Evolutionary conservation across 35 echinoderm and acorn worm genomes (phyloP), one percentile per base, ranked within the genome.

Genomic region (Diadema setosum): DNA sequence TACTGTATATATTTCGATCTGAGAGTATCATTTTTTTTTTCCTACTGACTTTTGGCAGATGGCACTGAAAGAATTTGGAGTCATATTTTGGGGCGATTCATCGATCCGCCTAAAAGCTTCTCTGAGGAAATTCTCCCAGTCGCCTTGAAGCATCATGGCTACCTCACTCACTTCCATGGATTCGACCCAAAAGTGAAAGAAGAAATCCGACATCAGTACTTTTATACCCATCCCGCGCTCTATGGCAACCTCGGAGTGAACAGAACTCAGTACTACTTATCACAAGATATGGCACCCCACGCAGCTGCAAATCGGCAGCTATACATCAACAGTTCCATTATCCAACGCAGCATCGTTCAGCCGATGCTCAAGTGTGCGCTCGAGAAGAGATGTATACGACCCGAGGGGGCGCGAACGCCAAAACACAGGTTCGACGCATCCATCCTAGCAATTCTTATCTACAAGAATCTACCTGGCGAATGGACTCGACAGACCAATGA

Each of bases 11-110:
- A n/a, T n/a, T n/a, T n/a, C n/a, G n/a, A n/a, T n/a, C n/a, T n/a
- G n/a, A n/a, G n/a, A n/a, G n/a, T n/a, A n/a, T n/a, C n/a, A n/a
- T n/a, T n/a, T n/a, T n/a, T n/a, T n/a, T n/a, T n/a, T n/a, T n/a
- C n/a, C n/a, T n/a, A n/a, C n/a, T n/a, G n/a, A n/a, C n/a, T n/a
- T n/a, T n/a, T n/a, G n/a, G n/a, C 70, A 94, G 93, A 64, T 83
- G 46, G 59, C 87, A 1, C 42, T 94, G 33, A 85, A 76, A 16
- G 93, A 94, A 70, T 90, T 90, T 81, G 93, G 93, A 1, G 93
- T 83, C 42, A 90, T 94, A 39, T 94, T 91, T 58, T 94, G 80
- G 52, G 93, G 93, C 37, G 93, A 94, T 82, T 14, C 93, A 40
- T 94, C 93, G 0, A 82, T 94, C 44, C 82, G 93, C 24, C 88